These are phyloP conservation scores for Epirrhoe alternata DNA, from an alignment of 2,888 invertebrate genomes.

Conservation along the genomic window DNA sequence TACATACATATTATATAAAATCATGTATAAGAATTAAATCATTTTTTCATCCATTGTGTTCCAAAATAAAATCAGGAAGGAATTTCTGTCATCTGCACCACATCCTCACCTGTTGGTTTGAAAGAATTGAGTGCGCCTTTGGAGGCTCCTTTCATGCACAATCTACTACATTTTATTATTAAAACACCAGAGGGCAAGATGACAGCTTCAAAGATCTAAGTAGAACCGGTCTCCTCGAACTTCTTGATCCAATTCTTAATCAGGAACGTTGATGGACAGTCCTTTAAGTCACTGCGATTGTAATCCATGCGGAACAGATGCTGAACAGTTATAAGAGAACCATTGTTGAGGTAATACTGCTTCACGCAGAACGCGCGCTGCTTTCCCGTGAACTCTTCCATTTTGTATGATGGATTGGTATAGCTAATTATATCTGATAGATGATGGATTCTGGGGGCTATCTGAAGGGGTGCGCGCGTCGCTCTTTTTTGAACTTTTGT, in stretches of 20 bases:
- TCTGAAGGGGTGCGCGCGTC: conserved; percentile 17
- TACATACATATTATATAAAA: neutral
- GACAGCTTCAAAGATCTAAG: neutral
- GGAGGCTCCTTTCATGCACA: neutral
- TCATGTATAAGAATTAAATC: neutral
- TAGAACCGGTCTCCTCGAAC: conserved; percentile 19
- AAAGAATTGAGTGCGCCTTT: neutral
- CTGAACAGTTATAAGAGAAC: conserved; percentile 20
- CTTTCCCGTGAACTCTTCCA: conserved; percentile 21
- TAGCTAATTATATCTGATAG: conserved; percentile 1
- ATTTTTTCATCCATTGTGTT: neutral
- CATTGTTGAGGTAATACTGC: conserved; percentile 24
- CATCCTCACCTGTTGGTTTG: neutral
- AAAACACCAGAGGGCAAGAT: neutral
- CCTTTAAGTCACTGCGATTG: conserved; percentile 6
- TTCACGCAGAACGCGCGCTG: conserved; percentile 23
- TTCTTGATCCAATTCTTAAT: conserved; percentile 27
- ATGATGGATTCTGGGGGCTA: neutral
- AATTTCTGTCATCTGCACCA: neutral
- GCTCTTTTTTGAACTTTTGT: neutral
- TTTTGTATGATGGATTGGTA: neutral
- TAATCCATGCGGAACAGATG: conserved; percentile 21
- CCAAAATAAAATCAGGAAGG: neutral
- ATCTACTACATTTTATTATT: neutral
- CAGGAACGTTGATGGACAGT: conserved; percentile 17